Percentiles rank a stretch among this genome's conserved stretches.
These are phyloP conservation scores for Cossypha dichroa DNA, from an alignment of 2,797 vertebrate species.

Conservation along the genomic window DNA sequence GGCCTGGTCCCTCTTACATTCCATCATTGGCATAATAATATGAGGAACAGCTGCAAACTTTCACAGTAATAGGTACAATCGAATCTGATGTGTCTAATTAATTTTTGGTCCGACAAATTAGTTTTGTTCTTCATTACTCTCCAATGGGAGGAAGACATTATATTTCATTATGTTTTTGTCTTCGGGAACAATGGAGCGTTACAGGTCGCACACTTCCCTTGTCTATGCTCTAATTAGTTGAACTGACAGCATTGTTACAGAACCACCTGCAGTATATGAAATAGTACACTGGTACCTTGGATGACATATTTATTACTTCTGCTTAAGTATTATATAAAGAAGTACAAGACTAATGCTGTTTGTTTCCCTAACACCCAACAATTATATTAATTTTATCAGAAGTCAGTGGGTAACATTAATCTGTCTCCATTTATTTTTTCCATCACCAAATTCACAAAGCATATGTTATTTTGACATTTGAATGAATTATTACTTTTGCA, in stretches of 20 bases:
- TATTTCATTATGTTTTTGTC: slow-evolving; percentile 80
- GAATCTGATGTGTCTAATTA: slow-evolving; percentile 81
- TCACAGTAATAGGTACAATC: slow-evolving; percentile 76
- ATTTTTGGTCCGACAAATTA: slow-evolving; percentile 81
- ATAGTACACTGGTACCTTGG: not conserved
- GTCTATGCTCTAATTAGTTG: slow-evolving; percentile 75
- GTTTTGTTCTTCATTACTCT: slow-evolving; percentile 81
- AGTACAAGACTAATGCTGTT: not conserved
- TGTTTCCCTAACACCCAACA: not conserved
- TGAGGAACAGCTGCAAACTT: slow-evolving; percentile 74
- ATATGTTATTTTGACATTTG: slow-evolving; percentile 38
- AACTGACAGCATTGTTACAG: slow-evolving; percentile 72
- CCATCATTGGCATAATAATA: slow-evolving; percentile 56
- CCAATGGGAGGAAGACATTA: slow-evolving; percentile 77
- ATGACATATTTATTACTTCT: slow-evolving; percentile 17
- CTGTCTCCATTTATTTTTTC: slow-evolving; percentile 25
- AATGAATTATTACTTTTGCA: slow-evolving; percentile 23
- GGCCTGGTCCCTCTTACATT: slow-evolving; percentile 33
- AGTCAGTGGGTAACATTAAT: not conserved
- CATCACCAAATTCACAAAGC: not conserved
- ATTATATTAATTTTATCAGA: slow-evolving; percentile 22
- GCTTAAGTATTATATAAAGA: slow-evolving; percentile 27
- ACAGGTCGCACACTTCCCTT: slow-evolving; percentile 63
- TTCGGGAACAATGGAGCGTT: slow-evolving; percentile 72
- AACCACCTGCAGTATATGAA: slow-evolving; percentile 62